phyloP scores from a whole-genome alignment of 1,140 invertebrate genomes.

The Oryzaephilus surinamensis region DNA sequence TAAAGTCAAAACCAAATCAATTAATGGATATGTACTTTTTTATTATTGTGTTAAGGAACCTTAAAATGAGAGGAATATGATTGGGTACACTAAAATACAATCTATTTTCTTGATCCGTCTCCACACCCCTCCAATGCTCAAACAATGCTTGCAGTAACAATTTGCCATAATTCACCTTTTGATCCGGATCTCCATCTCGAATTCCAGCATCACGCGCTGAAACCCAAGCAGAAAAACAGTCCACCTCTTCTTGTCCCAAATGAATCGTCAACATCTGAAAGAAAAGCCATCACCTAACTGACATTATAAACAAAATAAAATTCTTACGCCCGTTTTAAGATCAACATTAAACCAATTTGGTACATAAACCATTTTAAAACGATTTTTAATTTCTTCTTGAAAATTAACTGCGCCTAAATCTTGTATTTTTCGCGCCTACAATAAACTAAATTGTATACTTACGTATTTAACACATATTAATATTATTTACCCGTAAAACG shows the following conservation, averaged over 20 bases:
- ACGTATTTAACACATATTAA: no score
- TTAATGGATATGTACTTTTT: no score
- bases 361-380: constrained; percentile 90
- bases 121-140: constrained; percentile 84
- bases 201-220: constrained; percentile 91
- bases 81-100: constrained; percentile 85
- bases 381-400: constrained; percentile 88
- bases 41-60: no score
- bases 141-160: constrained; percentile 87
- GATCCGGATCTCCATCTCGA: constrained; percentile 65
- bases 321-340: constrained; percentile 95
- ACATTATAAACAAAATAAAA: no score
- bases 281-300: constrained; percentile 45
- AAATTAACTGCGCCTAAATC: constrained; percentile 87
- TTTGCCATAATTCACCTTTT: constrained; percentile 95
- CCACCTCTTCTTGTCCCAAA: constrained; percentile 91
- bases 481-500: constrained; percentile 65
- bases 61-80: constrained; percentile 95
- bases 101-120: constrained; percentile 58
- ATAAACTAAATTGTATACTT: constrained; percentile 20
- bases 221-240: constrained; percentile 97
- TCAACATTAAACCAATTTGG: constrained; percentile 99
- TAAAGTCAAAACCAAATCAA: constrained; percentile 35
- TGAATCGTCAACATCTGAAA: constrained; percentile 98
- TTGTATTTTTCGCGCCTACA: constrained; percentile 74